These are phyloP conservation scores for Parthenolecanium corni DNA, from an alignment of 2,888 invertebrate genomes.

Conservation along the genomic window DNA sequence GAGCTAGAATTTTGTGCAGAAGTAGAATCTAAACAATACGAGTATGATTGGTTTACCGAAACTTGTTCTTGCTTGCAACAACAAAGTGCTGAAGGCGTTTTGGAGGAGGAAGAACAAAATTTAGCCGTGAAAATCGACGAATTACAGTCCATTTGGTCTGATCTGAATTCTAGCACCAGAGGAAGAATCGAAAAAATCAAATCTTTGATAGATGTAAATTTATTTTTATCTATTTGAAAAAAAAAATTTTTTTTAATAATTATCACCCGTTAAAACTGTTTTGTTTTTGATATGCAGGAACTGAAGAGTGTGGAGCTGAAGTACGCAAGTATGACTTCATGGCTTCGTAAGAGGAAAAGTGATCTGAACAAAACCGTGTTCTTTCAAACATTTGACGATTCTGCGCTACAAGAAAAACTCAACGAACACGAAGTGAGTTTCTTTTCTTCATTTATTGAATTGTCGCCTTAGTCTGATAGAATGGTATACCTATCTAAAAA, in stretches of 20 bases:
- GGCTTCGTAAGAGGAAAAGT: slow-evolving; percentile 4
- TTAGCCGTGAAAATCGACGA: slow-evolving; percentile 48
- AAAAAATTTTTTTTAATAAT: neutral
- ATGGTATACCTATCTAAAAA: too few species aligned
- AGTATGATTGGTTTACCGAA: slow-evolving; percentile 62
- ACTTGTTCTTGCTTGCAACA: slow-evolving; percentile 43
- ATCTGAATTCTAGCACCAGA: slow-evolving; percentile 52
- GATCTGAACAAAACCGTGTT: slow-evolving; percentile 53
- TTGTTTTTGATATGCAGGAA: slow-evolving; percentile 45
- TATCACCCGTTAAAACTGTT: neutral
- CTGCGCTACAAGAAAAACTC: slow-evolving; percentile 54
- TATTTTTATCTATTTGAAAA: neutral
- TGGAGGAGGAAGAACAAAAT: slow-evolving; percentile 35
- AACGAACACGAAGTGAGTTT: slow-evolving; percentile 50
- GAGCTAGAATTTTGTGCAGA: slow-evolving; percentile 66
- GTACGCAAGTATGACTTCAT: slow-evolving; percentile 47
- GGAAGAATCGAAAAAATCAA: slow-evolving; percentile 59
- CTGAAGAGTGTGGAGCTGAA: slow-evolving; percentile 67
- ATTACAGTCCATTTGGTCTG: slow-evolving; percentile 56
- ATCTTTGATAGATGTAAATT: slow-evolving; percentile 38
- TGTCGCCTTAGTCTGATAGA: too few species aligned
- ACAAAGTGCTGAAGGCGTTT: slow-evolving; percentile 10
- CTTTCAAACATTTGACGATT: slow-evolving; percentile 53
- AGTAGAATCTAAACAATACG: slow-evolving; percentile 60
- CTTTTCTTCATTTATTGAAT: neutral